phyloP scores from a whole-genome alignment of 1,140 invertebrate species.

The Diorhabda carinulata region DNA sequence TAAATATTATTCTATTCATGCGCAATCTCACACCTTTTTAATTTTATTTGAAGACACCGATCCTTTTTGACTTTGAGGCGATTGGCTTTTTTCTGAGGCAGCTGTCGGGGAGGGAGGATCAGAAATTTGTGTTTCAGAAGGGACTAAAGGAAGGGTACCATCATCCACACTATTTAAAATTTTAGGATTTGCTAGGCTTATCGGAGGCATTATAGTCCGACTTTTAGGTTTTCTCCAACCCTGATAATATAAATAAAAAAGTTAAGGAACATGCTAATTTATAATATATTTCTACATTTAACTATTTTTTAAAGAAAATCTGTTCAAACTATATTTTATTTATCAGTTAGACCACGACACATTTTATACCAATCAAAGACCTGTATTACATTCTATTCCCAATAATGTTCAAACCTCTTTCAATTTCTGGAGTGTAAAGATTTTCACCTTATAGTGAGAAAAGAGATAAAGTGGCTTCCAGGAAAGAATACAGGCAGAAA shows the following conservation, averaged over 20 bases:
- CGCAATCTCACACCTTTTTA: constrained; percentile 56
- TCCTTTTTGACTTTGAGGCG: constrained; percentile 58
- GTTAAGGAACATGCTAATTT: constrained; percentile 30
- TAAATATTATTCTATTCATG: constrained; percentile 33
- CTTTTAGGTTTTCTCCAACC: constrained; percentile 73
- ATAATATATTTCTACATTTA: constrained; percentile 6
- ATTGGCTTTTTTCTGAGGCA: constrained; percentile 49
- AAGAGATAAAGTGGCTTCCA: too few species aligned
- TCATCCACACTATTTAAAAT: constrained; percentile 49
- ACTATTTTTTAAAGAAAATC: neutral
- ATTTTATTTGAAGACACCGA: constrained; percentile 53
- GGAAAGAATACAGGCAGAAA: too few species aligned
- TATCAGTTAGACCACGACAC: too few species aligned
- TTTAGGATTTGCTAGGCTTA: constrained; percentile 54
- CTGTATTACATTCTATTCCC: too few species aligned
- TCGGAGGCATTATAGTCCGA: constrained; percentile 65
- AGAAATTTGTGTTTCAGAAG: constrained; percentile 52
- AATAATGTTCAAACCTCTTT: too few species aligned
- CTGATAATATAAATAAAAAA: constrained; percentile 51
- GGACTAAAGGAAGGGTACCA: constrained; percentile 47
- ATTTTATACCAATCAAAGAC: too few species aligned
- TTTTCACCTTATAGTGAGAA: too few species aligned
- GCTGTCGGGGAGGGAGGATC: constrained; percentile 50
- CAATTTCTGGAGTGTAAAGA: too few species aligned
- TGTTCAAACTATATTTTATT: too few species aligned